phyloP scores from a whole-genome alignment of 2,113 vertebrate species.

The Urocynchramus pylzowi region DNA sequence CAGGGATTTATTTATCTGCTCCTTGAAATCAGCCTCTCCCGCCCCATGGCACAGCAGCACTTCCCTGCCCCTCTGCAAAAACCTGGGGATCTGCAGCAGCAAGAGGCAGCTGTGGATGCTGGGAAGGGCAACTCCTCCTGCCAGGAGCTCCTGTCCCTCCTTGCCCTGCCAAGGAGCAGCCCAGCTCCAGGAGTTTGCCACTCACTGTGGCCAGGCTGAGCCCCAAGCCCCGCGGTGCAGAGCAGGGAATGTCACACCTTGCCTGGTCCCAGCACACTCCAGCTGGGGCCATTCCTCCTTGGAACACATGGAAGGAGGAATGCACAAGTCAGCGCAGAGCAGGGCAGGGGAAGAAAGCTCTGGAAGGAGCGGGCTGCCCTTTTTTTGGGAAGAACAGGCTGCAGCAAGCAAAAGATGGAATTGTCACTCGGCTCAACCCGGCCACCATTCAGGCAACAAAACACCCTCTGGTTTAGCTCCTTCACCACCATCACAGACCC shows the following conservation, averaged over 20 bases:
- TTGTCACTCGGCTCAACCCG: background rate
- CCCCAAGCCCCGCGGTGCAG: background rate
- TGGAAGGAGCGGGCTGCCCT: background rate
- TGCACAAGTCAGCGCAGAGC: background rate
- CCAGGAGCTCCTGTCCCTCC: background rate
- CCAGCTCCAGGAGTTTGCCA: background rate
- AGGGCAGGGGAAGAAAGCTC: background rate
- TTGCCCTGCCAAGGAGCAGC: background rate
- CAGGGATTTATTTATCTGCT: background rate
- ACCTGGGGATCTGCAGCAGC: background rate
- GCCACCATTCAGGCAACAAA: background rate
- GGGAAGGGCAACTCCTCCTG: background rate
- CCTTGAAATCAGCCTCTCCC: background rate
- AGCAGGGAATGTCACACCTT: background rate
- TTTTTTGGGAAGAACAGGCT: background rate
- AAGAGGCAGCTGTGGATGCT: background rate
- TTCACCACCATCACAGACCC: background rate
- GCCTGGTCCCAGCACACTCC: background rate
- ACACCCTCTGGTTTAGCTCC: background rate
- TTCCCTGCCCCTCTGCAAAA: background rate
- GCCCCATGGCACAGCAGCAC: accelerated
- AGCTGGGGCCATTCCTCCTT: background rate
- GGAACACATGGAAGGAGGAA: background rate
- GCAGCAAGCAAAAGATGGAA: background rate
- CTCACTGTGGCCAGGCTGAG: accelerated